A percentile compares a stretch with the other conserved stretches of the same genome.
Conservation (phyloP, 2,797 vertebrate genomes). For the Nyctalus aviator region DNA sequence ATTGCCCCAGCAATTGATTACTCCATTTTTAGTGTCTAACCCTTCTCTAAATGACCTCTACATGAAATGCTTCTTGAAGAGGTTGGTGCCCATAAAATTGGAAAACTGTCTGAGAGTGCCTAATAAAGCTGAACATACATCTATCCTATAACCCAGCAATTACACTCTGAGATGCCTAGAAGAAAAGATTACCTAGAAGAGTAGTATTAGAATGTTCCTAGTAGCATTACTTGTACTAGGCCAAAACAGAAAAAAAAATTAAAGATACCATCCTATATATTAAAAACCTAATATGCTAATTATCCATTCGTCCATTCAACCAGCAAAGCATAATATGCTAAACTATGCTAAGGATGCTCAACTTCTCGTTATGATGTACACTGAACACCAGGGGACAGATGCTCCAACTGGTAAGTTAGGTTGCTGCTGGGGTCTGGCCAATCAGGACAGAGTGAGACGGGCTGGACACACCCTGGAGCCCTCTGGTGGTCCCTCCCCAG, state of each 20-base stretch:
- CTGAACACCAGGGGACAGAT: too few relatives aligned
- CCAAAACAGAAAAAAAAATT: neutral
- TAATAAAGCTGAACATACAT: neutral
- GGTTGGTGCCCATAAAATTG: neutral
- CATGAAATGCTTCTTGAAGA: slow-evolving; percentile 4
- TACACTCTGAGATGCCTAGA: neutral
- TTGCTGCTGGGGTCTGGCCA: too few relatives aligned
- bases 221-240: neutral
- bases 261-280: neutral
- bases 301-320: too few relatives aligned
- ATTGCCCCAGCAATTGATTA: neutral
- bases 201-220: slow-evolving; percentile 27
- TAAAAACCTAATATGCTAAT: too few relatives aligned
- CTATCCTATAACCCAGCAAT: slow-evolving; percentile 9
- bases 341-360: too few relatives aligned
- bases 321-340: too few relatives aligned
- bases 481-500: too few relatives aligned
- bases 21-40: neutral
- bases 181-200: slow-evolving; percentile 17
- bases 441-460: too few relatives aligned
- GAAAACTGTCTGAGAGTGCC: neutral
- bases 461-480: too few relatives aligned
- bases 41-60: slow-evolving; percentile 15
- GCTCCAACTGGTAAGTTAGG: too few relatives aligned
- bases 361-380: too few relatives aligned